A percentile compares a stretch with the other conserved stretches of the same genome.
Evolutionary conservation across 1,140 invertebrate species (phyloP).

Genomic region (Centruroides sculpturatus): DNA sequence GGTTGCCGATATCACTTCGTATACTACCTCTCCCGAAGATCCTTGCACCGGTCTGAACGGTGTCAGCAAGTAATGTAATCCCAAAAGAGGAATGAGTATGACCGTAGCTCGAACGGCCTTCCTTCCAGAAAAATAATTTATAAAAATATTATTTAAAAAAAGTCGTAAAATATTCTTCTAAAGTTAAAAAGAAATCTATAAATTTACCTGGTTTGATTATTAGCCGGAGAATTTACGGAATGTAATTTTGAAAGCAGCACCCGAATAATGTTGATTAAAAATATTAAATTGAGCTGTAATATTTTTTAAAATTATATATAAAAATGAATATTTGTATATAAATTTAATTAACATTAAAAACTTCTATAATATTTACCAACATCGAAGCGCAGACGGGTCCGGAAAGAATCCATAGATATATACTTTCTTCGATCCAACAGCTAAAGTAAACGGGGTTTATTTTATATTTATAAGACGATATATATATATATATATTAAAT

Average conservation of each 20-base stretch:
- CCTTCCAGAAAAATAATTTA: slow-evolving; percentile 2
- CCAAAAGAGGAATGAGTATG: slow-evolving; percentile 55
- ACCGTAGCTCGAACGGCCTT: slow-evolving; percentile 59
- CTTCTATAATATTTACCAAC: slow-evolving; percentile 35
- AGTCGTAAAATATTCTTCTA: too few relatives aligned
- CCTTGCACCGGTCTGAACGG: slow-evolving; percentile 55
- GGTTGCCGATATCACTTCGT: slow-evolving; percentile 68
- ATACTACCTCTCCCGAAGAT: slow-evolving; percentile 50
- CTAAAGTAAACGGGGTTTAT: slow-evolving; percentile 31
- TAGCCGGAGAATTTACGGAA: slow-evolving; percentile 35
- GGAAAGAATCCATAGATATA: slow-evolving; percentile 52
- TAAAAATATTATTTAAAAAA: too few relatives aligned
- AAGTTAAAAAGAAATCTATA: background rate
- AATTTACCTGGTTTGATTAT: slow-evolving; percentile 28
- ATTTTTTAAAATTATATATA: background rate
- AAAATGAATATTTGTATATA: too few relatives aligned
- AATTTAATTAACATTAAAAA: background rate
- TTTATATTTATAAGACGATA: too few relatives aligned
- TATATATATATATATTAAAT: too few relatives aligned
- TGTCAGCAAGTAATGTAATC: slow-evolving; percentile 62
- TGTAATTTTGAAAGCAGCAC: slow-evolving; percentile 74
- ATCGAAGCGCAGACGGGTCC: slow-evolving; percentile 56
- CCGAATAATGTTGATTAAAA: slow-evolving; percentile 84
- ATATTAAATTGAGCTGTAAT: slow-evolving; percentile 57
- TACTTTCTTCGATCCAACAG: slow-evolving; percentile 67